Percentiles rank a stretch among this genome's conserved stretches.
Evolutionary conservation across 2,113 vertebrate genomes (phyloP).

Genomic region (Struthio camelus): DNA sequence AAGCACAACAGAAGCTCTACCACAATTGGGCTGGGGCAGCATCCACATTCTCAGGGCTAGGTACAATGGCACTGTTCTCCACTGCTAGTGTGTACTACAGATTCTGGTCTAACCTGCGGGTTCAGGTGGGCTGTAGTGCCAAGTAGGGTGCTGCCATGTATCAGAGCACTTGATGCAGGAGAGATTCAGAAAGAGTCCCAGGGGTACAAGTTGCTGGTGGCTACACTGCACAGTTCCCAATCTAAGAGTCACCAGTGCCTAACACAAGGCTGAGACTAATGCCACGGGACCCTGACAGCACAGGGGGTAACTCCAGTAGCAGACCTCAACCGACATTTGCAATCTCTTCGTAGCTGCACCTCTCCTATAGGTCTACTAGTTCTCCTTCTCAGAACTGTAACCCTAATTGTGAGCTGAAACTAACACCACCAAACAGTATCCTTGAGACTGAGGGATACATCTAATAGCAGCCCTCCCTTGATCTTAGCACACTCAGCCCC

Average conservation of each 20-base stretch:
- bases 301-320: not conserved
- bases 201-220: not conserved
- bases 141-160: not conserved
- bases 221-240: not conserved
- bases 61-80: accelerated
- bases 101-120: not conserved
- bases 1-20: not conserved
- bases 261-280: not conserved
- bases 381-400: not conserved
- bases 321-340: not conserved
- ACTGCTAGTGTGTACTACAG: not conserved
- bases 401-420: not conserved
- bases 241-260: not conserved
- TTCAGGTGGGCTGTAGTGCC: not conserved
- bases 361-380: not conserved
- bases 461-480: not conserved
- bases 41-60: not conserved
- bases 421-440: not conserved
- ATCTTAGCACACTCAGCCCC: not conserved
- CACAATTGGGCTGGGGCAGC: no score
- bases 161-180: not conserved
- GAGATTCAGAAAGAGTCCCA: not conserved
- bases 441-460: not conserved
- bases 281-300: accelerated
- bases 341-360: not conserved